Evolutionary conservation across 1,140 invertebrate species (phyloP).

Genomic region (Eupristina koningsbergeri): DNA sequence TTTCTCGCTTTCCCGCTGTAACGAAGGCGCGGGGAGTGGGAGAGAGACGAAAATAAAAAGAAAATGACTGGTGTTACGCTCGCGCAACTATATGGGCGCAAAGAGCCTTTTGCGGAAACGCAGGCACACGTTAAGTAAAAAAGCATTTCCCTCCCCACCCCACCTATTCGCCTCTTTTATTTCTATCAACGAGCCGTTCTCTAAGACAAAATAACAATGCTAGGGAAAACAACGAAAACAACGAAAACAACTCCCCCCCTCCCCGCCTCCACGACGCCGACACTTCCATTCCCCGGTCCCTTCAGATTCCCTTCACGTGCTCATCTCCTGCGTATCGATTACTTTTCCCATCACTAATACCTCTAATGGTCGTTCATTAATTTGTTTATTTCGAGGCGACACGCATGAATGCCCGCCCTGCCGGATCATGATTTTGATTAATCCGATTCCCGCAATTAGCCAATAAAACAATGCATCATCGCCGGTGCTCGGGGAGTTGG

Average conservation of each 20-base stretch:
- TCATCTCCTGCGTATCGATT: neutral
- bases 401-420: neutral
- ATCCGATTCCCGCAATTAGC: neutral
- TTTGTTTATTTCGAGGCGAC: neutral
- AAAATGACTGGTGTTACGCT: neutral
- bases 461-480: neutral
- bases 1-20: neutral
- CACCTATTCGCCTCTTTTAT: slow-evolving; percentile 43
- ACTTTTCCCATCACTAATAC: neutral
- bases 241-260: too few relatives aligned
- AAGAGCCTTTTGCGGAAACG: slow-evolving; percentile 31
- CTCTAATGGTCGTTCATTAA: neutral
- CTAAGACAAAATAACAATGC: slow-evolving; percentile 44
- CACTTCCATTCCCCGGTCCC: too few relatives aligned
- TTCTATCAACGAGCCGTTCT: slow-evolving; percentile 38
- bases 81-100: neutral
- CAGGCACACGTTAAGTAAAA: slow-evolving; percentile 21
- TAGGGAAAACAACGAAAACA: neutral
- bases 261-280: neutral
- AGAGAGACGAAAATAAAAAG: neutral
- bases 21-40: neutral
- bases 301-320: neutral
- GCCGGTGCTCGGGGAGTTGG: too few relatives aligned
- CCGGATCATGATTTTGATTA: neutral
- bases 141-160: slow-evolving; percentile 21